Percentiles rank a stretch among this genome's conserved stretches.
Evolutionary conservation across 53 echinoderm and acorn worm species (phyloP).

Genomic region (Paelopatides confundens): DNA sequence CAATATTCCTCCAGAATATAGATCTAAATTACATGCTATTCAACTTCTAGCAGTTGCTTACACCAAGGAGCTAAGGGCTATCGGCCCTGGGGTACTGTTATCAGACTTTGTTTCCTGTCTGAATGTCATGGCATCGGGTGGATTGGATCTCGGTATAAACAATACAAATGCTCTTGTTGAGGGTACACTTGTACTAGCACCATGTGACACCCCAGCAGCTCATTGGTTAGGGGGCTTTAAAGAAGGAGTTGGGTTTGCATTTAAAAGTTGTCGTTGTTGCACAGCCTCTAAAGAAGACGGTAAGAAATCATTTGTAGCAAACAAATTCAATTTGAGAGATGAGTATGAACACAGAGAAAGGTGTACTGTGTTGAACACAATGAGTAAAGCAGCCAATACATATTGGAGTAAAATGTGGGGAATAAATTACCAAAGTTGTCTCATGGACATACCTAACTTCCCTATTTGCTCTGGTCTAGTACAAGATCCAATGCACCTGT

Average conservation of each 20-base stretch:
- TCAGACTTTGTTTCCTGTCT: slow-evolving; percentile 55
- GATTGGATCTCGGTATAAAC: slow-evolving; percentile 51
- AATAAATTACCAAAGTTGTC: slow-evolving; percentile 66
- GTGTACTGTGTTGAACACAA: slow-evolving; percentile 46
- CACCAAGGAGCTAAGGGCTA: slow-evolving; percentile 48
- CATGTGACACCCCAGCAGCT: slow-evolving; percentile 79
- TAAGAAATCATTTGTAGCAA: slow-evolving; percentile 54
- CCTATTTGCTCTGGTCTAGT: slow-evolving; percentile 57
- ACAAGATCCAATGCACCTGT: slow-evolving; percentile 80
- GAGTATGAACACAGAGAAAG: slow-evolving; percentile 62
- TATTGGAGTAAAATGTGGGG: slow-evolving; percentile 88
- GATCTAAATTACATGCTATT: slow-evolving; percentile 62
- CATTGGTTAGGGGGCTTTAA: slow-evolving; percentile 81
- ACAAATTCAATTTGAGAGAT: slow-evolving; percentile 36
- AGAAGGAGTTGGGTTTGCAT: slow-evolving; percentile 74
- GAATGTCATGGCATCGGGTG: slow-evolving; percentile 62
- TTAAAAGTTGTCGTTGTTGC: slow-evolving; percentile 67
- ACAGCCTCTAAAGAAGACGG: slow-evolving; percentile 54
- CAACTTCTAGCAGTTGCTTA: slow-evolving; percentile 73
- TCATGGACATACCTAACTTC: slow-evolving; percentile 57
- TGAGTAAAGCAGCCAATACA: slow-evolving; percentile 35
- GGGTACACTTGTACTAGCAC: slow-evolving; percentile 60
- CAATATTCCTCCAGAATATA: slow-evolving; percentile 70
- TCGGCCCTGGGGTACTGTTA: slow-evolving; percentile 37
- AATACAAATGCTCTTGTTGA: slow-evolving; percentile 38